Base-by-base conservation (phyloP, 2,113 vertebrate genomes). In the Mesitornis unicolor region DNA sequence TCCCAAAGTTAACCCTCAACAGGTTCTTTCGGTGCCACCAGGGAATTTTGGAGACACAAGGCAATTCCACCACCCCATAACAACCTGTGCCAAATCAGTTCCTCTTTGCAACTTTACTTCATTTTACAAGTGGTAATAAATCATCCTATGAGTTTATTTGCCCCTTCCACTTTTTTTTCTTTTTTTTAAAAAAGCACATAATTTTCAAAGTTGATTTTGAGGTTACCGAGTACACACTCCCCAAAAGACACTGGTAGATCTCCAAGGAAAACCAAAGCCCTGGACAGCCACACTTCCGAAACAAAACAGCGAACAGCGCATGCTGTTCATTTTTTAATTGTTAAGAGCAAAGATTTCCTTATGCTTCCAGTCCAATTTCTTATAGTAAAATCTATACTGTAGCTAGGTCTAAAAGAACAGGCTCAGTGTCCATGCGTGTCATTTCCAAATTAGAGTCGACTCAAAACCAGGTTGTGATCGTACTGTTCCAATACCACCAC, bases 331-430 rank as follows among this genome's bases (percentile, higher is more conserved):
- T 57, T 68, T 65, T 36, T 6, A 74, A 36, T 24, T 64, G 35
- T 91, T 84, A 95, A 50, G 51, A 87, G 84, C 56, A 74, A 89
- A 84, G 59, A 85, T 45, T 86, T 96, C 29, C 29, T 84, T 76
- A 64, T 57, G 31, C 42, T 95, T 94, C 84, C 70, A 95, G 50
- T 56, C 67, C 33, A 40, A 5, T 85, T 95, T 95, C 56, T 96
- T 63, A 50, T 73, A 47, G 22, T 61, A 56, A 96, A 93, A 93
- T 36, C 68, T 7, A 53, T 13, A 50, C 8, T 42, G 26, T 19
- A 84, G 9, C 21, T 4, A 17, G 10, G 13, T 74, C 24, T 69
- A 86, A 79, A 64, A 88, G 63, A 91, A 73, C 43, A 61, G 65
- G 35, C 8, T 40, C 57, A 22, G 16, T 28, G 50, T 24, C 93